Percentiles rank a stretch among this genome's conserved stretches.
Conservation (phyloP, 2,797 vertebrate species). For the Pangasius larnaudii region DNA sequence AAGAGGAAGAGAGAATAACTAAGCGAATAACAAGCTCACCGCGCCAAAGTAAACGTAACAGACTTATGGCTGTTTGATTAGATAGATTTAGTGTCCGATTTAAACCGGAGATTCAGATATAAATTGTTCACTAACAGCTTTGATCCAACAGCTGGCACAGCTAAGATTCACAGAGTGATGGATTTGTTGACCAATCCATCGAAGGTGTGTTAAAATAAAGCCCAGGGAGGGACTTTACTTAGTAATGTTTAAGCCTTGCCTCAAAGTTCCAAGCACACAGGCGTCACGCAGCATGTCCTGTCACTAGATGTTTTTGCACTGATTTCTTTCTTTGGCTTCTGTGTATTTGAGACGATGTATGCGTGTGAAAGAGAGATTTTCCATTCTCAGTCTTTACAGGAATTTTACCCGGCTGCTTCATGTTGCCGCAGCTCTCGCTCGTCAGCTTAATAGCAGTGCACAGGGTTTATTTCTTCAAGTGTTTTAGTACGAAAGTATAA, state of each 20-base stretch:
- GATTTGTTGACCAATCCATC: constrained; percentile 11
- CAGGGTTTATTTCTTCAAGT: constrained; percentile 43
- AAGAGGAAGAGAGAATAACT: constrained; percentile 20
- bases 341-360: neutral
- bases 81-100: constrained; percentile 16
- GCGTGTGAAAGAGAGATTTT: constrained; percentile 39
- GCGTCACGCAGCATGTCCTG: neutral
- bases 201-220: neutral
- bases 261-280: neutral
- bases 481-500: constrained; percentile 27
- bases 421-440: constrained; percentile 1
- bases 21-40: constrained; percentile 11
- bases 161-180: neutral
- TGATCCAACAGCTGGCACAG: constrained; percentile 11
- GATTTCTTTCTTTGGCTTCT: constrained; percentile 23
- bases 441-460: constrained; percentile 23
- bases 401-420: constrained; percentile 16
- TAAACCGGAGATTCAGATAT: constrained; percentile 17
- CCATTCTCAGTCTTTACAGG: constrained; percentile 15
- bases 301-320: constrained; percentile 19
- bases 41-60: constrained; percentile 23
- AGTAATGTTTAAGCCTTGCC: neutral
- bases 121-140: neutral
- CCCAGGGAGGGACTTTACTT: neutral
- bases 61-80: neutral